Evolutionary conservation across 2,888 invertebrate genomes (phyloP), one percentile per base, ranked within the genome.

Genomic region (Acleris literana): DNA sequence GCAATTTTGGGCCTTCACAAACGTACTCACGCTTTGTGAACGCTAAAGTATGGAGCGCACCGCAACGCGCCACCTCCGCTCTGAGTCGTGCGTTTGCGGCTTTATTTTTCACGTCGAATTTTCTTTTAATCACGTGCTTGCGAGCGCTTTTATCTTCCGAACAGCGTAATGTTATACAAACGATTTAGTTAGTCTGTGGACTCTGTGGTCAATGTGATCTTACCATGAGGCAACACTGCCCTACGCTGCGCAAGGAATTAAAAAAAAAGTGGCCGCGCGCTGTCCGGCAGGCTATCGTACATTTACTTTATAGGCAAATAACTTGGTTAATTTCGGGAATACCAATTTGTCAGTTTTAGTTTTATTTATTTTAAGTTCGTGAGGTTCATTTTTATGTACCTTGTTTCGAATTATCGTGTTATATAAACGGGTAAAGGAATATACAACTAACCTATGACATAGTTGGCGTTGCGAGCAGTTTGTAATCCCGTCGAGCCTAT

Each of bases 361-460:
- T 7, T 64, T 51, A 22, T 61, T 56, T 46, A 51, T 33, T 16
- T n/a, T 44, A 44, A 17, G n/a, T 51, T 43, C 3, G 6, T 5
- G 22, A 49, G 39, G 11, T 43, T 54, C 33, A 1, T 29, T 56
- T 61, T 52, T 29, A 17, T 33, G 29, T 16, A 65, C 13, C n/a
- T 44, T n/a, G 25, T 60, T 55, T 18, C 49, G 3, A 13, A n/a
- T 29, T 48, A 66, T 52, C 16, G 52, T 52, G 17, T 61, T 61
- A 65, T 61, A 25, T 59, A 33, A 57, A 25, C 11, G 16, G 7
- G 2, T 46, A 39, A 46, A 2, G 17, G 25, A 1, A 22, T 7
- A 44, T 53, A 25, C 52, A 52, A 52, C 51, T 66, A 66, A 66
- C 66, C 66, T 66, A 66, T 61, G 66, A 57, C 53, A 53, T 55